Percentiles rank a stretch among this genome's conserved stretches.
Evolutionary conservation across 1,140 invertebrate genomes (phyloP).

Genomic region (Zaprionus lachaisei): DNA sequence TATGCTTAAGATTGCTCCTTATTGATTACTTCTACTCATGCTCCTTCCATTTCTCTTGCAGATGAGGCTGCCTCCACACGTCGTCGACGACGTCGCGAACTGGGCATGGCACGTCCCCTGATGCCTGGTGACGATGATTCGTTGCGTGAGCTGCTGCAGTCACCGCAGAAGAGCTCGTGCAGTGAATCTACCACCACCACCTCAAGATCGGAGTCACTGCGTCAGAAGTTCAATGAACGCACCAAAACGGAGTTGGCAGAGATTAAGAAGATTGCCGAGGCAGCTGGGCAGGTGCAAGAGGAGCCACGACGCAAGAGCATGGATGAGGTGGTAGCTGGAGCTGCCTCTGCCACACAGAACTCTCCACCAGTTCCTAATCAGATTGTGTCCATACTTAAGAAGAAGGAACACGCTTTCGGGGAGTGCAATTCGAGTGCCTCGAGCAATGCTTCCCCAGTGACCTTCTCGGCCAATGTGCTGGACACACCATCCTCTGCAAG

Average conservation of each 20-base stretch:
- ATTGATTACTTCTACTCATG: background rate
- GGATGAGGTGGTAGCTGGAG: constrained; percentile 72
- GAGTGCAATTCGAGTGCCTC: constrained; percentile 85
- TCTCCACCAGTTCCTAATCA: constrained; percentile 83
- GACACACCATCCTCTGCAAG: constrained; percentile 85
- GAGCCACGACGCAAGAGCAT: constrained; percentile 71
- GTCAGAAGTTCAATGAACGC: constrained; percentile 71
- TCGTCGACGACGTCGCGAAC: constrained; percentile 84
- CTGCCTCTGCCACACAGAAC: constrained; percentile 31
- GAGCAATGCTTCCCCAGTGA: constrained; percentile 88
- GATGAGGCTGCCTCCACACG: constrained; percentile 80
- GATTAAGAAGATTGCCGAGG: constrained; percentile 74
- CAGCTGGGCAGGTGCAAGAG: constrained; percentile 21
- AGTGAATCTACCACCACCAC: constrained; percentile 52
- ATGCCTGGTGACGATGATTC: constrained; percentile 83
- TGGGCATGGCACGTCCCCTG: constrained; percentile 77
- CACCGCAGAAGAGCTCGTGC: constrained; percentile 68
- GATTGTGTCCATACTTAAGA: constrained; percentile 91
- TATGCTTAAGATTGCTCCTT: background rate
- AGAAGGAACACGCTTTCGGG: constrained; percentile 87
- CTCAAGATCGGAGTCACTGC: constrained; percentile 53
- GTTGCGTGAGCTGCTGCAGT: constrained; percentile 67
- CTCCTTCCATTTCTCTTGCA: constrained; percentile 52
- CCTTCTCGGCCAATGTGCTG: constrained; percentile 88
- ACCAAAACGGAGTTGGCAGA: constrained; percentile 77